Evolutionary conservation across 2,888 invertebrate genomes (phyloP), one percentile per base, ranked within the genome.

Genomic region (Anorthoa munda): DNA sequence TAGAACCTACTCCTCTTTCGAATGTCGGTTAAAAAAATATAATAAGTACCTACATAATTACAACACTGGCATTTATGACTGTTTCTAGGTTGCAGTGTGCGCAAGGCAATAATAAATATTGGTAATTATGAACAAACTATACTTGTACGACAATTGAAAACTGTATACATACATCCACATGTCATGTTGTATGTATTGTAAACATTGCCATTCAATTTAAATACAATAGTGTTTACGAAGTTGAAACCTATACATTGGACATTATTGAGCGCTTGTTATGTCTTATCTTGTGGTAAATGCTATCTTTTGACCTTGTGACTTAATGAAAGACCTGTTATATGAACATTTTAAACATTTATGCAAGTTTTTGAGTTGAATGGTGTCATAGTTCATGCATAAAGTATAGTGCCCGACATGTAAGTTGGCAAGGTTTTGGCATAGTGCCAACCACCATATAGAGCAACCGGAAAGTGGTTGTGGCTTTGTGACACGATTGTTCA

Each of bases 151-250:
- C 66, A 66, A 50, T 46, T 82, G 65, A 56, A 69, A 68, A 74
- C 82, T 74, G 53, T 18, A 66, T 51, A 39, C 39, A 66, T 68
- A 39, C 39, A 23, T 69, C 59, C 61, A 72, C 58, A 58, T 75
- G 70, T 72, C 58, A 58, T 75, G 70, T 72, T 69, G 15, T 17
- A 60, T 0, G 5, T 71, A 75, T 69, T 66, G 31, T 68, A 81
- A 78, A 74, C 75, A 75, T 11, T 12, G n/a, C 67, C 63, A 83
- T 83, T 83, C 56, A 81, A 78, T 81, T 79, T 68, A 61, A 79
- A 70, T 77, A 82, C 85, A 85, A 85, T 85, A 79, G 79, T 79
- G 74, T 84, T 83, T 76, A 70, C 21, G 12, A 51, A 68, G 59
- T 68, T 50, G 17, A 58, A 55, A 72, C 31, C 9, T 68, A 77